Percentiles rank a stretch among this genome's conserved stretches.
Evolutionary conservation across 2,113 vertebrate species (phyloP).

Genomic region (Ptilorrhoa leucosticta): DNA sequence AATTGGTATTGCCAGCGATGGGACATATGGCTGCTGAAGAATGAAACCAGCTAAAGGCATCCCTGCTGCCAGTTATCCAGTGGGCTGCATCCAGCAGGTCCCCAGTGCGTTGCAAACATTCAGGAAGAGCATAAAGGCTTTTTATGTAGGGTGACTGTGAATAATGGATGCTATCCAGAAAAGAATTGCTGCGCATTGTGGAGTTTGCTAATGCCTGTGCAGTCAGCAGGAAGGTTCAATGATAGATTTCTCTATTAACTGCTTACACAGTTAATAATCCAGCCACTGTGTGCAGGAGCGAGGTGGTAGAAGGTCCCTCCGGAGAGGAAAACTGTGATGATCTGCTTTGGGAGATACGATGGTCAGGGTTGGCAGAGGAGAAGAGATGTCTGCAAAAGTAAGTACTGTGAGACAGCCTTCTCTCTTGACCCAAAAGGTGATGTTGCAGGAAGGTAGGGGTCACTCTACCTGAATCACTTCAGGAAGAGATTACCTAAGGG

Average conservation of each 20-base stretch:
- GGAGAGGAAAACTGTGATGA: neutral
- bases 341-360: neutral
- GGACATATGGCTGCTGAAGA: neutral
- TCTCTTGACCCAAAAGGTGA: neutral
- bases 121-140: neutral
- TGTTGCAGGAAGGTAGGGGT: neutral
- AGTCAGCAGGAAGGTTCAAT: neutral
- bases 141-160: slow-evolving; percentile 3
- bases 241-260: neutral
- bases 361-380: neutral
- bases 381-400: neutral
- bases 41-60: neutral
- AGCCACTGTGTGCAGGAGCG: neutral
- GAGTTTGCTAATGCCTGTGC: neutral
- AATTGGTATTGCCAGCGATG: neutral
- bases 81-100: neutral
- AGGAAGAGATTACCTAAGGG: neutral
- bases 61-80: neutral
- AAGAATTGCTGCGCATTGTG: neutral
- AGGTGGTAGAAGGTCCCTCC: neutral
- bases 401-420: neutral
- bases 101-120: neutral
- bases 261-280: neutral
- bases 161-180: neutral
- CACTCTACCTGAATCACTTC: neutral